Percentiles rank a stretch among this genome's conserved stretches.
Evolutionary conservation across 2,113 vertebrate species (phyloP).

Genomic region (Leiothrix lutea): DNA sequence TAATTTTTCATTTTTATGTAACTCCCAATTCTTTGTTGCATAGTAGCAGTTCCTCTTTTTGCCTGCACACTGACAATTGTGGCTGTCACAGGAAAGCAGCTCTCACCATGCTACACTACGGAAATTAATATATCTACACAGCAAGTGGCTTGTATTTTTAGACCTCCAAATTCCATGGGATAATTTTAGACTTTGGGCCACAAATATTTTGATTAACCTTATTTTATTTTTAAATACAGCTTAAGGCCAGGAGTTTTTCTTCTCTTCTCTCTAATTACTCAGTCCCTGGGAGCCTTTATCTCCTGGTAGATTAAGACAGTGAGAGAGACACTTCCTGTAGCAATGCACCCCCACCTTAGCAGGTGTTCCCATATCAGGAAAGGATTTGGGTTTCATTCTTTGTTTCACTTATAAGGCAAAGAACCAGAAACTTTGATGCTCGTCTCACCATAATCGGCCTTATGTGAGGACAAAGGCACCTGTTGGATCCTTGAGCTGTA

Average conservation of each 20-base stretch:
- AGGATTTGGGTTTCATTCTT: too few relatives aligned
- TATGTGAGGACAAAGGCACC: too few relatives aligned
- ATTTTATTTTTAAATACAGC: not conserved
- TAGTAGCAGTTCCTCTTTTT: not conserved
- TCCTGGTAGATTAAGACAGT: rapidly evolving
- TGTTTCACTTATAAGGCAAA: too few relatives aligned
- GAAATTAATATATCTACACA: not conserved
- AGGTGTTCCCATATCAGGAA: too few relatives aligned
- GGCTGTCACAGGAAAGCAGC: not conserved
- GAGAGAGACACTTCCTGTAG: not conserved
- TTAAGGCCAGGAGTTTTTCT: not conserved
- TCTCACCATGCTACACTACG: rapidly evolving
- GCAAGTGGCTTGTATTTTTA: not conserved
- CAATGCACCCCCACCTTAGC: too few relatives aligned
- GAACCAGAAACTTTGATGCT: too few relatives aligned
- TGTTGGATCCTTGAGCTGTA: too few relatives aligned
- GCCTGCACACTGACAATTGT: not conserved
- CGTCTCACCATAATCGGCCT: too few relatives aligned
- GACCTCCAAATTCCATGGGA: not conserved
- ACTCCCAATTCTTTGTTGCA: not conserved
- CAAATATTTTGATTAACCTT: not conserved
- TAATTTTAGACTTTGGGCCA: not conserved
- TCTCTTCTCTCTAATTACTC: not conserved
- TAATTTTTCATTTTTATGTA: not conserved
- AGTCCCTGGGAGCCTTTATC: not conserved